Base-by-base conservation (phyloP, 1,140 invertebrate species). In the Bombus superbus region DNA sequence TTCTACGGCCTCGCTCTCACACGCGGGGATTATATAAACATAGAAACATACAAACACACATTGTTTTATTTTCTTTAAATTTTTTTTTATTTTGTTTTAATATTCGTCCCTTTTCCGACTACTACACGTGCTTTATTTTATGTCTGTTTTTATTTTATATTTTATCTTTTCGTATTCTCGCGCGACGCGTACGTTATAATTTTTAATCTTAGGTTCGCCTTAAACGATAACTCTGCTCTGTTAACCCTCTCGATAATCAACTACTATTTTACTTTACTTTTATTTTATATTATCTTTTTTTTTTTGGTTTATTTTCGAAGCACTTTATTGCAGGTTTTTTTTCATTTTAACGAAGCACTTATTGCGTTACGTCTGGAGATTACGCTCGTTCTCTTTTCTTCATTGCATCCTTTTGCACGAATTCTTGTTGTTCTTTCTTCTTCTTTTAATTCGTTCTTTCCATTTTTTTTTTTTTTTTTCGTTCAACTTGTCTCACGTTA, bases 1-100 rank as follows among this genome's bases (percentile, higher is more conserved):
- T 71, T 83, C 88, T 90, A 88, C 89, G 80, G 84, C 81, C 84
- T 86, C 74, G 86, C 88, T 86, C 83, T 92, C 90, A 90, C 89
- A 89, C 91, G 88, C 89, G 87, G 87, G 86, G 91, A 91, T 92
- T 93, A 93, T 93, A 93, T 93, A 93, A 93, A 93, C 93, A 93
- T 93, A 93, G 93, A 93, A 93, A 93, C 92, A 93, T 93, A 93
- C 92, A 93, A 93, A 93, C 92, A 92, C 88, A 93, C 92, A 91
- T 79, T 89, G 71, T 88, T 90, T 92, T 91, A 68, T 83, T 83
- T 82, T 68, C 81, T 83, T 59, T 35, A 11, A 62, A 62, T 62
- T 74, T 75, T 68, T 9, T 25, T 53, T 32, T 75, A 57, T 62
- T 83, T 77, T 47, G 8, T 68, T 68, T 73, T 53, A 15, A 13